Percentiles rank a stretch among this genome's conserved stretches.
Evolutionary conservation across 2,113 vertebrate genomes (phyloP).

Genomic region (Bufo gargarizans): DNA sequence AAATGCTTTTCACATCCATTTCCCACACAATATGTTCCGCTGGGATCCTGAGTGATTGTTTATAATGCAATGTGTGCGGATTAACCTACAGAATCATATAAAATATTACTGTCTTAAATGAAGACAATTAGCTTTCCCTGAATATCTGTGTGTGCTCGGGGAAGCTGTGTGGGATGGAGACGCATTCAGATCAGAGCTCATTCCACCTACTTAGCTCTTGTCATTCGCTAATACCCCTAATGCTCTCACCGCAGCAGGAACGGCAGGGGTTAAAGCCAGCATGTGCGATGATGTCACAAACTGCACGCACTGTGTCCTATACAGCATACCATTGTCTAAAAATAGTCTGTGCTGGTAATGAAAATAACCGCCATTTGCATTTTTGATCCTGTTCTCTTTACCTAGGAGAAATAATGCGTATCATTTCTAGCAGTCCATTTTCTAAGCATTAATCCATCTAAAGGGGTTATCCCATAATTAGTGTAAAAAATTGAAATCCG

Average conservation of each 20-base stretch:
- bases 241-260: background rate
- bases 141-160: background rate
- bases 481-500: too few relatives aligned
- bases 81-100: slow-evolving; percentile 10
- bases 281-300: slow-evolving; percentile 33
- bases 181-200: slow-evolving; percentile 15
- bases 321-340: slow-evolving; percentile 26
- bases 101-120: slow-evolving; percentile 31
- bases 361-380: slow-evolving; percentile 51
- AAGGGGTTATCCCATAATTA: too few relatives aligned
- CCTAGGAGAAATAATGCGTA: background rate
- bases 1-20: slow-evolving; percentile 38
- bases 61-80: slow-evolving; percentile 34
- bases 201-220: slow-evolving; percentile 7
- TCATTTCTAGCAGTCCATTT: slow-evolving; percentile 31
- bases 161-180: slow-evolving; percentile 24
- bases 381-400: background rate
- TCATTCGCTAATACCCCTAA: slow-evolving; percentile 21
- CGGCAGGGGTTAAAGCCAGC: slow-evolving; percentile 28
- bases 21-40: slow-evolving; percentile 14
- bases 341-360: slow-evolving; percentile 47
- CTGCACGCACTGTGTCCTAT: slow-evolving; percentile 18
- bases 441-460: background rate
- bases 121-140: slow-evolving; percentile 27
- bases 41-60: slow-evolving; percentile 13